Base-by-base conservation (phyloP, 1,140 invertebrate genomes). In the Bombus confusus region DNA sequence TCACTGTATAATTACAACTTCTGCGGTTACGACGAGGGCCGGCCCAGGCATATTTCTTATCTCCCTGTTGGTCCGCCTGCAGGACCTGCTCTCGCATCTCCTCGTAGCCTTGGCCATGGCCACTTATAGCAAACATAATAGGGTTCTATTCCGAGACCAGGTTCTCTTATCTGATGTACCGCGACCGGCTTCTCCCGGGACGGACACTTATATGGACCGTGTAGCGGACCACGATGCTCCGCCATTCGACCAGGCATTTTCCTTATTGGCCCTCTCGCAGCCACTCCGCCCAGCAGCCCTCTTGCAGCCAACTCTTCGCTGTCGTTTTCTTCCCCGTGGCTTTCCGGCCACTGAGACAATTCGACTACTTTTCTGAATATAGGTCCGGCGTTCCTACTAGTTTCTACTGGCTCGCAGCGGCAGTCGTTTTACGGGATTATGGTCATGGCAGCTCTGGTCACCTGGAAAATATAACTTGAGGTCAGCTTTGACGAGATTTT, bases 1-100 rank as follows among this genome's bases (percentile, higher is more conserved):
- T 83, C 64, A 41, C 66, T 80, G 78, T 89, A 89, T 89, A 88
- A 89, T 89, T 89, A 89, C 87, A 88, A 88, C 80, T 86, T 86
- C 71, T 80, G 84, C 75, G 75, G 74, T 83, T 81, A 86, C 79
- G 75, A 80, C 31, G 83, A 34, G 74, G 25, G 75, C 10, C n/a
- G 47, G 59, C 28, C 22, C 57, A 34, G 22, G 52, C 80, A 88
- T 88, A 88, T 88, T 83, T 86, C 88, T 89, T 89, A 89, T 88
- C 88, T 89, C 6, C 9, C 22, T 18, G 59, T 28, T 43, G 43
- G 41, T 28, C 78, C n/a, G 69, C 59, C 52, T 39, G 78, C 73
- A 41, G 34, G 34, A 22, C 37, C 34, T 34, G 5, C 31, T 79
- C 22, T 52, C 47, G 47, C 47, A 22, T 22, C 62, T 43, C 62